Base-by-base conservation (phyloP, 2,888 invertebrate species). In the Mimas tiliae region DNA sequence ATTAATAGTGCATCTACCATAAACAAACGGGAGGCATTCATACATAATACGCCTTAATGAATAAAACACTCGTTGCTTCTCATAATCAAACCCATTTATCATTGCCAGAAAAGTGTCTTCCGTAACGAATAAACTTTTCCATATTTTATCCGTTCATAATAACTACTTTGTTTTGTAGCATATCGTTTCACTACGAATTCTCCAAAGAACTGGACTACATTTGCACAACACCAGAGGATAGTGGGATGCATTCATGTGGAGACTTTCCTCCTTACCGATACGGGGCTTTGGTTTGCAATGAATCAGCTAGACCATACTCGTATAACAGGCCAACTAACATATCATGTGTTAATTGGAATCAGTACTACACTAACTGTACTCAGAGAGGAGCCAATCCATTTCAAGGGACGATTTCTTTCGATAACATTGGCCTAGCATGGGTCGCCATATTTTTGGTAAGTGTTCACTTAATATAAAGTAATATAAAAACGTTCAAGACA, bases 391-490 rank as follows among this genome's bases (percentile, higher is more conserved):
- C 97, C 80, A 99, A 99, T 94, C 99, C 99, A 14, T 99, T 99
- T 90, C 98, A 98, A 93, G 99, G 99, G 70, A 99, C 99, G 67
- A 99, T 99, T 83, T 99, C 99, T 51, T 99, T 99, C 90, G 99
- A 99, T 94, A 99, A 99, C 93, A 99, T 99, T 82, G 99, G 99
- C 73, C 96, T 99, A 80, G 99, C 99, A 33, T 99, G 99, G 99
- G 99, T 99, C 72, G 99, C 99, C 75, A 99, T 99, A 91, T 99
- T 99, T 94, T 95, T 99, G 95, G 99, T 99, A 94, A 96, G 96
- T 95, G 70, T 66, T 68, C 51, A 27, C 1, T 27, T 27, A 27
- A 27, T 27, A 27, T 27, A 4, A 27, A 27, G 27, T 27, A 27
- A 27, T 27, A 27, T 4, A 27, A 27, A 27, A 27, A 27, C 27